Evolutionary conservation across 2,113 vertebrate genomes (phyloP), one percentile per base, ranked within the genome.

Genomic region (Gavialis gangeticus): DNA sequence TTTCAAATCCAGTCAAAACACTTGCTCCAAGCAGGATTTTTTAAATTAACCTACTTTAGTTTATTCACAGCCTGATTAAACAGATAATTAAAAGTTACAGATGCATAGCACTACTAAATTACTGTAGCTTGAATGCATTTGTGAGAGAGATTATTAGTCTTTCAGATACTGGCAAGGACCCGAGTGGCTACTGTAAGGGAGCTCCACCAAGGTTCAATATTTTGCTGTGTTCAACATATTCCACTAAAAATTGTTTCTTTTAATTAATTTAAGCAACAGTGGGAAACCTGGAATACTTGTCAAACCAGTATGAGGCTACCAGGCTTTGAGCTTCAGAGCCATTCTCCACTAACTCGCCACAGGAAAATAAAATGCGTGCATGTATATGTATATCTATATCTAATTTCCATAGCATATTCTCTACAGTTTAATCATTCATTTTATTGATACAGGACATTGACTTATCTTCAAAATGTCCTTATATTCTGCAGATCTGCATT

Each of bases 51-150:
- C 87, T 94, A 96, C 94, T 97, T 97, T 93, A 91, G 84, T 96
- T 97, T 97, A 96, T 97, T 96, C 95, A 95, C 84, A 95, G 91
- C 55, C 96, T 97, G 96, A 98, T 97, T 97, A 97, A 97, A 97
- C 55, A 97, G 92, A 97, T 97, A 97, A 98, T 97, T 98, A 97
- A 98, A 98, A 97, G 83, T 95, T 96, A 93, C 89, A 97, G 96
- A 91, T 92, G 91, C 89, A 97, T 87, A 95, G 87, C 84, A 63
- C 19, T 91, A 60, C 76, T 94, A 97, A 97, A 97, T 97, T 91
- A 95, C 82, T 93, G 87, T 28, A 94, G 75, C 79, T 94, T 93
- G 87, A 93, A 91, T 93, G 64, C 88, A 92, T 97, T 94, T 94
- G 21, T 95, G 66, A 82, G 73, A 87, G 92, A 84, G 76, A 90